Evolutionary conservation across 2,797 vertebrate species (phyloP).

Genomic region (Macrochelys suwanniensis): DNA sequence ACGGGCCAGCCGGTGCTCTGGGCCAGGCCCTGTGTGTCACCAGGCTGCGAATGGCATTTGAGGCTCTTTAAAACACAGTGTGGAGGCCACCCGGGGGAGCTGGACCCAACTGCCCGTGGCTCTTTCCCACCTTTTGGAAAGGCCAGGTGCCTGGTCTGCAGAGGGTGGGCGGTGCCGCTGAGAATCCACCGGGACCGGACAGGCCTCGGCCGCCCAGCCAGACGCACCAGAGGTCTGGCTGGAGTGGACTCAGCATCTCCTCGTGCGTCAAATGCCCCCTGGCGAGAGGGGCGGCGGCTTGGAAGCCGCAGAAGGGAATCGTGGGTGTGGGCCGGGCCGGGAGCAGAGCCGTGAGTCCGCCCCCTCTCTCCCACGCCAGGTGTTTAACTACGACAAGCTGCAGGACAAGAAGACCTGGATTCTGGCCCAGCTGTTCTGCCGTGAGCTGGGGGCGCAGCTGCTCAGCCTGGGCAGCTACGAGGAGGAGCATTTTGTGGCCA

Average conservation of each 20-base stretch:
- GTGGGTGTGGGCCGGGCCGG: not conserved
- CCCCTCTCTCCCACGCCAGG: slow-evolving; percentile 76
- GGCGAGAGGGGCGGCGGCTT: not conserved
- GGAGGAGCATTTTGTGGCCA: slow-evolving; percentile 91
- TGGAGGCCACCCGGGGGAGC: not conserved
- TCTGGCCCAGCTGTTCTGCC: slow-evolving; percentile 90
- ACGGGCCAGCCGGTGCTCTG: not conserved
- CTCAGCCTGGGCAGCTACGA: slow-evolving; percentile 90
- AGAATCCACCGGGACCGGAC: not conserved
- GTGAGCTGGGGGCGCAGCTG: slow-evolving; percentile 89
- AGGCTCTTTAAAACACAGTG: not conserved
- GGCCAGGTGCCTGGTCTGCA: too few relatives aligned
- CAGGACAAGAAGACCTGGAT: slow-evolving; percentile 92
- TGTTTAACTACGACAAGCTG: slow-evolving; percentile 87
- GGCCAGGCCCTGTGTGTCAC: not conserved
- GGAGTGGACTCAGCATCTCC: not conserved
- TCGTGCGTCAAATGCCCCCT: not conserved
- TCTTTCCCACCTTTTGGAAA: not conserved
- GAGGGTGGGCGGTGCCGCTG: not conserved
- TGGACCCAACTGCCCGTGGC: not conserved
- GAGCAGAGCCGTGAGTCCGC: not conserved
- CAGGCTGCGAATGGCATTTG: not conserved
- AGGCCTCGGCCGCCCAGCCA: not conserved
- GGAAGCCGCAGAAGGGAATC: not conserved
- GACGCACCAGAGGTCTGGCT: not conserved